Evolutionary conservation across 2,888 invertebrate genomes (phyloP).

Genomic region (Acrobasis consociella): DNA sequence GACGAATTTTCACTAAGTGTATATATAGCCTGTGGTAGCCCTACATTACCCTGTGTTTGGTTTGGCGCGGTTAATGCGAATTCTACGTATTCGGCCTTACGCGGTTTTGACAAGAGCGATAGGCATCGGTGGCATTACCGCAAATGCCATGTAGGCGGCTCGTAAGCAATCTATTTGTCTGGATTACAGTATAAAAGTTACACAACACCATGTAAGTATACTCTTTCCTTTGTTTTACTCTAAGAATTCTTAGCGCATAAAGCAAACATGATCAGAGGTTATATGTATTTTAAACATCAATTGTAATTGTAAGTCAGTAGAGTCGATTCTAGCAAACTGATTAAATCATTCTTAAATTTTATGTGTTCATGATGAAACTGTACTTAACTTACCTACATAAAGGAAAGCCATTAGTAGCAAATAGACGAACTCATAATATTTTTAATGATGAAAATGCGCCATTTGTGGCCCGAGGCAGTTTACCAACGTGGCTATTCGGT

Average conservation of each 20-base stretch:
- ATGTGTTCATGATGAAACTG: background rate
- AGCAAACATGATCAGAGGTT: too few relatives aligned
- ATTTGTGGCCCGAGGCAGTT: background rate
- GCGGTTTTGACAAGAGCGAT: slow-evolving; percentile 13
- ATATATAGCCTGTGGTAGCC: background rate
- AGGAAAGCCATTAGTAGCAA: background rate
- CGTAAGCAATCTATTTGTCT: slow-evolving; percentile 5
- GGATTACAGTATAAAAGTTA: background rate
- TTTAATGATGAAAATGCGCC: background rate
- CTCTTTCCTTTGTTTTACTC: background rate
- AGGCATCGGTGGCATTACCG: slow-evolving; percentile 20
- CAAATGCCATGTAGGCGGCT: slow-evolving; percentile 8
- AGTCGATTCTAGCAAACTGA: background rate
- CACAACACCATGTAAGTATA: background rate
- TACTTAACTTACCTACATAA: background rate
- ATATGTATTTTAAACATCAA: too few relatives aligned
- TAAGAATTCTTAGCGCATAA: too few relatives aligned
- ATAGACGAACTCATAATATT: background rate
- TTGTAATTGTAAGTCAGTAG: background rate
- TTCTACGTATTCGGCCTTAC: slow-evolving; percentile 10
- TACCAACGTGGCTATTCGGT: background rate
- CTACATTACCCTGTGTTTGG: slow-evolving; percentile 7
- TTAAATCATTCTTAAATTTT: background rate
- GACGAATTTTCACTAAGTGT: background rate
- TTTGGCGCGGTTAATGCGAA: slow-evolving; percentile 9